These are phyloP conservation scores for Pao palembangensis DNA, from an alignment of 2,113 vertebrate genomes.

Conservation along the genomic window DNA sequence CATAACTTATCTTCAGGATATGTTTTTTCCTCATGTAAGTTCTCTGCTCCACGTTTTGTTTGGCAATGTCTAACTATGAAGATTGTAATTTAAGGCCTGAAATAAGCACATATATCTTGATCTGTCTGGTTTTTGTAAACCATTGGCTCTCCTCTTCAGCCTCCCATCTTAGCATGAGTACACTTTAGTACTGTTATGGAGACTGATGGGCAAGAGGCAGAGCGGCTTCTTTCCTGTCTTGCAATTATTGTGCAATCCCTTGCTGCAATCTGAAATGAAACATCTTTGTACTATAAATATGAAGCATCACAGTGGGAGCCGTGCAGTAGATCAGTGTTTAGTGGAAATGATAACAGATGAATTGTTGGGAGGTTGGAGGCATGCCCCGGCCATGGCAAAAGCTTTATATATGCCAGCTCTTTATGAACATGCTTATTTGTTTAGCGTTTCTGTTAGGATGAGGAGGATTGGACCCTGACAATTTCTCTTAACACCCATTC, in stretches of 20 bases:
- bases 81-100: conserved; percentile 24
- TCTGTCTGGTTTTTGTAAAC: conserved; percentile 13
- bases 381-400: conserved; percentile 40
- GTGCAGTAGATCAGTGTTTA: conserved; percentile 38
- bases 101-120: conserved; percentile 39
- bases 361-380: conserved; percentile 16
- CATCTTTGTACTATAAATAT: conserved; percentile 50
- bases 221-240: conserved; percentile 16
- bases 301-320: conserved; percentile 8
- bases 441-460: too few relatives aligned
- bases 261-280: conserved; percentile 25
- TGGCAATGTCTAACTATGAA: conserved; percentile 35
- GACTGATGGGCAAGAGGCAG: conserved; percentile 37
- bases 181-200: conserved; percentile 51
- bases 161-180: conserved; percentile 43
- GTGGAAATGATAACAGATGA: conserved; percentile 47
- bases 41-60: conserved; percentile 24
- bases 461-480: too few relatives aligned
- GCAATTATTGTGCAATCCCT: conserved; percentile 53
- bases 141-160: conserved; percentile 6
- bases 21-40: conserved; percentile 19
- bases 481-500: conserved; percentile 50
- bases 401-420: conserved; percentile 45
- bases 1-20: conserved; percentile 56
- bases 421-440: conserved; percentile 54